Base-by-base conservation (phyloP, 2,113 vertebrate genomes). In the Hypanus sabinus region DNA sequence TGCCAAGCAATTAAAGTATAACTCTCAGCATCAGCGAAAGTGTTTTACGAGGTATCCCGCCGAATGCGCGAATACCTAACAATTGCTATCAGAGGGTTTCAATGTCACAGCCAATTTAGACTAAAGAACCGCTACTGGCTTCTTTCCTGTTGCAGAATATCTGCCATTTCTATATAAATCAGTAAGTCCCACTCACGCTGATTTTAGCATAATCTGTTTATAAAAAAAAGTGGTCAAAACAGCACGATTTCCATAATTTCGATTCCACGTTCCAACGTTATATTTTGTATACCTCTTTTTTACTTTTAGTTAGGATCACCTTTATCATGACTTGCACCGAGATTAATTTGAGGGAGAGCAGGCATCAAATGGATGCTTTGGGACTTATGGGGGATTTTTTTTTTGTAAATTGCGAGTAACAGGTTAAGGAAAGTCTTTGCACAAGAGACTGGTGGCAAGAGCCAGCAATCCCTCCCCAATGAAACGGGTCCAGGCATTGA, bases 71-170 rank as follows among this genome's bases (percentile, higher is more conserved):
- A 87, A 87, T 87, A 60, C 55, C 7, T 87, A 27, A 55, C 83
- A 60, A 62, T 20, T 88, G 62, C 36, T 70, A 91, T 70, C 22
- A 91, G 68, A 38, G 88, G 65, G 36, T 70, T 91, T 91, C 62
- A 91, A 70, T 91, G 33, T 70, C 62, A 68, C 88, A 70, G n/a
- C 65, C 88, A 33, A 36, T 91, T 68, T 91, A 8, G 87, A 90
- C 24, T 20, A 65, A 91, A 68, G 88, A 20, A 11, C 62, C 16
- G 18, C 88, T 91, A 33, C 60, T 33, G 8, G 27, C 85, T 18
- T 33, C 27, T 36, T 27, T 81, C 36, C 46, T 14, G 80, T 55
- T 27, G 10, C 81, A 60, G 81, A 27, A 30, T 81, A 20, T 14
- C 30, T n/a, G 9, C 57, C 10, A n/a, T 16, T 12, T 1, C 24